A percentile compares a stretch with the other conserved stretches of the same genome.
Conservation (phyloP, 2,888 invertebrate genomes). For the Germaria angustata region DNA sequence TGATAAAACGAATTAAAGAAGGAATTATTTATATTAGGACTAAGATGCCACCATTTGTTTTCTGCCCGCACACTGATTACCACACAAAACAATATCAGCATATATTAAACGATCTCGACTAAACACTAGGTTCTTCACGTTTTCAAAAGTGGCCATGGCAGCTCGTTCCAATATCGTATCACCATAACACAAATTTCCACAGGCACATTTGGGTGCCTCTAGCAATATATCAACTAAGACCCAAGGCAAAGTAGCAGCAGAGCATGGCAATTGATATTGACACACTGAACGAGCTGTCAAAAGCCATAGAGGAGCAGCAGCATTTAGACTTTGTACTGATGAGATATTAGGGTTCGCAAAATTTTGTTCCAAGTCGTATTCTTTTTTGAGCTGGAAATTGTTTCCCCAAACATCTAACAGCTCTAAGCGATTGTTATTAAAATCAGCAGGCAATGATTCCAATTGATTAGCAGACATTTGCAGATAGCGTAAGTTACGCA, state of each 20-base stretch:
- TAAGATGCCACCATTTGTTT: constrained; percentile 64
- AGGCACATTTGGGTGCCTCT: constrained; percentile 77
- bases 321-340: constrained; percentile 48
- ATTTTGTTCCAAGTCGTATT: constrained; percentile 56
- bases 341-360: not conserved
- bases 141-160: constrained; percentile 74
- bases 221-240: constrained; percentile 75
- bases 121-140: constrained; percentile 76
- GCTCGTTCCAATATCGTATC: constrained; percentile 74
- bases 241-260: constrained; percentile 72
- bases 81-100: constrained; percentile 77
- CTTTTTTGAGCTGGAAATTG: constrained; percentile 70
- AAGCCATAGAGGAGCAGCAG: constrained; percentile 73
- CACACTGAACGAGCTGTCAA: constrained; percentile 73
- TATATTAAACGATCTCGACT: constrained; percentile 78
- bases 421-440: constrained; percentile 75
- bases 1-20: no score
- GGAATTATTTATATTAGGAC: not conserved
- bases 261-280: constrained; percentile 71
- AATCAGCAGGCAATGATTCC: constrained; percentile 76
- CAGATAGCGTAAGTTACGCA: constrained; percentile 75
- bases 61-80: constrained; percentile 71
- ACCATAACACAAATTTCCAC: constrained; percentile 76
- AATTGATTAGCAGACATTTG: constrained; percentile 76
- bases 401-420: constrained; percentile 78